Evolutionary conservation across 2,888 invertebrate genomes (phyloP).

Genomic region (Abrostola triplasia): DNA sequence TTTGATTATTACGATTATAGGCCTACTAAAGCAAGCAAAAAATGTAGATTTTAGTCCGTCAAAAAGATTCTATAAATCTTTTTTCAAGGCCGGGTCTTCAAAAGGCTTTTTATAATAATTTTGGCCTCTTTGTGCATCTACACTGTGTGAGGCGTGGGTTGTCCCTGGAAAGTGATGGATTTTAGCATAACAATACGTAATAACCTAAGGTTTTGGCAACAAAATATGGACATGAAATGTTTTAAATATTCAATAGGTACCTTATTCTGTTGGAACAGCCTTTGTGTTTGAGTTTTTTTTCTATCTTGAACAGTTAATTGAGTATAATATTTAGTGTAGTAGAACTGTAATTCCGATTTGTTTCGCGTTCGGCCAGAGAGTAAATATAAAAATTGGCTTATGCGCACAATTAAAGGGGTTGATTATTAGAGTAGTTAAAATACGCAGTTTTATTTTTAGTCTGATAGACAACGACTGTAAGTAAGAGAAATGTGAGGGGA

Average conservation of each 20-base stretch:
- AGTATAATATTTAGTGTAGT: no score
- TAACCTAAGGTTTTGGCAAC: conserved; percentile 10
- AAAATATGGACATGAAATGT: not conserved
- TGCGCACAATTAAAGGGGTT: no score
- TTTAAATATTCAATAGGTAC: conserved; percentile 1
- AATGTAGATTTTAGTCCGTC: not conserved
- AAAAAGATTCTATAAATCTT: not conserved
- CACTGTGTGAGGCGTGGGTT: conserved; percentile 39
- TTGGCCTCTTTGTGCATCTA: conserved; percentile 18
- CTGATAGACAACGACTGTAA: no score
- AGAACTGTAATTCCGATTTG: no score
- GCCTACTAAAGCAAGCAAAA: no score
- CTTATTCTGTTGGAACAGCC: not conserved
- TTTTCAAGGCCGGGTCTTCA: not conserved
- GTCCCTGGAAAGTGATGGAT: conserved; percentile 42
- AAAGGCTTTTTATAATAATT: conserved; percentile 4
- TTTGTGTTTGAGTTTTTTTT: not conserved
- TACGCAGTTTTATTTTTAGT: no score
- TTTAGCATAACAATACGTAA: conserved; percentile 41
- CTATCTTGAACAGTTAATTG: no score
- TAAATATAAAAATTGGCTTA: no score
- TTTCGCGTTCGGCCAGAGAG: no score
- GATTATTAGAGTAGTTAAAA: no score
- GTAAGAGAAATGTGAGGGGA: no score
- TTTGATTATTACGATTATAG: no score